Percentiles rank a stretch among this genome's conserved stretches.
phyloP scores from a whole-genome alignment of 2,888 invertebrate genomes.

The Reticulitermes lucifugus region DNA sequence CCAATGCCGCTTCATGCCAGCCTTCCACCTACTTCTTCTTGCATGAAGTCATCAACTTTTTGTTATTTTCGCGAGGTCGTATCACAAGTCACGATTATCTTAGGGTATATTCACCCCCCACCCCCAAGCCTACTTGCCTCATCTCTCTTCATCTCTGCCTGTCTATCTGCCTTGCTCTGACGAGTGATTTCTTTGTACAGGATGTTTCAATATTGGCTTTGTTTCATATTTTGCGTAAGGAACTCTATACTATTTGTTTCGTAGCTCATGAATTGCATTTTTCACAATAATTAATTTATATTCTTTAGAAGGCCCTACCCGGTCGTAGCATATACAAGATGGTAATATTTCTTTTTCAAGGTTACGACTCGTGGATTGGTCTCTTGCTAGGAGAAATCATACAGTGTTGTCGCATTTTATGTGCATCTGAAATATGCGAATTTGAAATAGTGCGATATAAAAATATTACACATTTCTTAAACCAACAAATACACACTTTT shows the following conservation, averaged over 20 bases:
- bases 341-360: too few species aligned
- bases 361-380: too few species aligned
- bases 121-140: conserved; percentile 14
- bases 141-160: conserved; percentile 5
- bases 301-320: too few species aligned
- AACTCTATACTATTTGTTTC: background rate
- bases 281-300: too few species aligned
- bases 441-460: too few species aligned
- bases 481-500: too few species aligned
- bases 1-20: conserved; percentile 40
- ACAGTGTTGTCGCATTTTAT: too few species aligned
- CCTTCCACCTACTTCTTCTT: conserved; percentile 45
- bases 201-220: background rate
- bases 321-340: too few species aligned
- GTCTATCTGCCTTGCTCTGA: background rate
- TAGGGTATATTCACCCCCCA: conserved; percentile 31
- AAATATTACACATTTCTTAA: too few species aligned
- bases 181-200: conserved; percentile 17
- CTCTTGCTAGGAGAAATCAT: too few species aligned
- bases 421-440: too few species aligned
- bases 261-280: background rate
- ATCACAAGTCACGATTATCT: conserved; percentile 48
- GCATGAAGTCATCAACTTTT: conserved; percentile 50
- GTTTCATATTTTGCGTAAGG: background rate
- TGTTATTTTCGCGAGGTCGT: conserved; percentile 46